Evolutionary conservation across 2,797 vertebrate genomes (phyloP).

Genomic region (Thamnophis elegans): DNA sequence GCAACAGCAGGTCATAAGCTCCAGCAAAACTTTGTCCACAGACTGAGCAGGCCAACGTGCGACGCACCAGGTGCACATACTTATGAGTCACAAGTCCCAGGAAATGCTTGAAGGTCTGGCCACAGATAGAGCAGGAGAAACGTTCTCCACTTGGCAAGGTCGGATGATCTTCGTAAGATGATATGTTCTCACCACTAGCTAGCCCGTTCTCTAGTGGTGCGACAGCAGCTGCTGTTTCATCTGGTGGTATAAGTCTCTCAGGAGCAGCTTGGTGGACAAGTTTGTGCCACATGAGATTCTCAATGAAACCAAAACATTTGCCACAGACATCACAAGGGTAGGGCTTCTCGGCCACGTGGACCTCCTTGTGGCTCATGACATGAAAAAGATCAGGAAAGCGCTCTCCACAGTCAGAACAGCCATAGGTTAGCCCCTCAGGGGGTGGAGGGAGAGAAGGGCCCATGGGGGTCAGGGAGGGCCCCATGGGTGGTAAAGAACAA

Average conservation of each 20-base stretch:
- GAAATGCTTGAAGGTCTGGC: constrained; percentile 74
- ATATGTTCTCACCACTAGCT: constrained; percentile 34
- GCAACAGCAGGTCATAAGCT: constrained; percentile 71
- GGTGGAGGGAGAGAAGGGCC: constrained; percentile 47
- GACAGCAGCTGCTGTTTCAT: not conserved
- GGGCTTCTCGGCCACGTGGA: constrained; percentile 87
- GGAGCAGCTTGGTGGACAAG: constrained; percentile 69
- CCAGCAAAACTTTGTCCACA: constrained; percentile 69
- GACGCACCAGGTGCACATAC: constrained; percentile 72
- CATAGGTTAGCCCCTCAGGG: constrained; percentile 66
- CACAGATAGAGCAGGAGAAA: constrained; percentile 72
- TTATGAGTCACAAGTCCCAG: constrained; percentile 74
- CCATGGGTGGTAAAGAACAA: constrained; percentile 83
- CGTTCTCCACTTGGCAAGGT: constrained; percentile 54
- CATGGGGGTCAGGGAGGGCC: constrained; percentile 52
- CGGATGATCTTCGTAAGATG: constrained; percentile 36
- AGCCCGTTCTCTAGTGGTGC: constrained; percentile 57
- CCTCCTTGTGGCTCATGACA: constrained; percentile 91
- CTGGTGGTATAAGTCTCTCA: constrained; percentile 53
- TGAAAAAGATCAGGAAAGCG: constrained; percentile 73
- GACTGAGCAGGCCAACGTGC: constrained; percentile 65
- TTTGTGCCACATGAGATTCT: constrained; percentile 77
- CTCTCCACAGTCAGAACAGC: constrained; percentile 71
- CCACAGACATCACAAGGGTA: constrained; percentile 91
- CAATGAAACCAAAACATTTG: constrained; percentile 73